These are phyloP conservation scores for Peribatodes rhomboidaria DNA, from an alignment of 2,888 invertebrate species.

Conservation along the genomic window DNA sequence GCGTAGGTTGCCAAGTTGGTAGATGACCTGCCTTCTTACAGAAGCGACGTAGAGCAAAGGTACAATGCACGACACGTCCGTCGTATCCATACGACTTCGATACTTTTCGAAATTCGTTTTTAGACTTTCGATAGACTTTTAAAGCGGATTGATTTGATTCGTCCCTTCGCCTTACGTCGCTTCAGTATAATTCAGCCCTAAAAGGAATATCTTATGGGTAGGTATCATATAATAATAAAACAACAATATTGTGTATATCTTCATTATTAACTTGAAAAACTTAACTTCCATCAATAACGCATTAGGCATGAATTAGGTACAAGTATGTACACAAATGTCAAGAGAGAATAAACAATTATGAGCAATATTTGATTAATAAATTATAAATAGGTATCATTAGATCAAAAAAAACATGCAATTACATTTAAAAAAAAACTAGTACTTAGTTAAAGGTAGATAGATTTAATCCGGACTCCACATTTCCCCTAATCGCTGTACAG, in stretches of 20 bases:
- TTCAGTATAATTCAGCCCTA: too few relatives aligned
- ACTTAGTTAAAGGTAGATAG: background rate
- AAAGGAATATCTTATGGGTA: background rate
- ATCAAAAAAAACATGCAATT: conserved; percentile 15
- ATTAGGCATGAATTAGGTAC: conserved; percentile 48
- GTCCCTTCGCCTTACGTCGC: too few relatives aligned
- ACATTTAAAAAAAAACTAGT: background rate
- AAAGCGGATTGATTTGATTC: too few relatives aligned
- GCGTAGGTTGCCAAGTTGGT: too few relatives aligned
- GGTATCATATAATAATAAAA: conserved; percentile 50
- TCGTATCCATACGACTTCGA: too few relatives aligned
- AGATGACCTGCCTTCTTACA: too few relatives aligned
- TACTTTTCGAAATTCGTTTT: too few relatives aligned
- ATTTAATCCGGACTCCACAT: too few relatives aligned
- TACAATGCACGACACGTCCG: too few relatives aligned
- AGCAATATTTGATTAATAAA: background rate
- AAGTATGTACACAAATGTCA: conserved; percentile 34
- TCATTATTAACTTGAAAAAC: conserved; percentile 70
- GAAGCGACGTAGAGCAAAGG: too few relatives aligned
- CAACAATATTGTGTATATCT: conserved; percentile 54
- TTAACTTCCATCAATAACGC: conserved; percentile 63
- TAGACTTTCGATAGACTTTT: too few relatives aligned
- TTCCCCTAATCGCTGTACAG: too few relatives aligned
- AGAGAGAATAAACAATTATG: conserved; percentile 1
- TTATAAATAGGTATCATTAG: conserved; percentile 35